These are phyloP conservation scores for Morone saxatilis DNA, from an alignment of 2,113 vertebrate species.

Conservation along the genomic window DNA sequence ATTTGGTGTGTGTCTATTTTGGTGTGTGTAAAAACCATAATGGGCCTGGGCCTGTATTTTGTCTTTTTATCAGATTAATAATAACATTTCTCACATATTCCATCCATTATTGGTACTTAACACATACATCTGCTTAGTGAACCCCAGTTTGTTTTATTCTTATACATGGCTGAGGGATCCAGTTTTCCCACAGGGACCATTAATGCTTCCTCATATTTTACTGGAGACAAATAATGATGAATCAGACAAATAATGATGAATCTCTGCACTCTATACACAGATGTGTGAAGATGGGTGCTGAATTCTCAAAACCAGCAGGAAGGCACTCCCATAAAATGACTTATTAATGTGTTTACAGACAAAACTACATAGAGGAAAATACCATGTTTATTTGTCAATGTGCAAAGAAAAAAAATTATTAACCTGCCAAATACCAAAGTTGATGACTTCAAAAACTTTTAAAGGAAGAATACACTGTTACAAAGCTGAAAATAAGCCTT, in stretches of 20 bases:
- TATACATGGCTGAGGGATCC: neutral
- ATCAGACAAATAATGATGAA: neutral
- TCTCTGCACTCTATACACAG: neutral
- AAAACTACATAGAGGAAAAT: neutral
- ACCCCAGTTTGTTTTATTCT: neutral
- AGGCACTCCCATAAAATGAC: neutral
- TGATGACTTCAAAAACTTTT: neutral
- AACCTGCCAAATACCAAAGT: too few relatives aligned
- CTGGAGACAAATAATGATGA: neutral
- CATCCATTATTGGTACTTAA: neutral
- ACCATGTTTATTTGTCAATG: neutral
- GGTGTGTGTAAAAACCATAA: neutral
- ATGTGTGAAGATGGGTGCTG: neutral
- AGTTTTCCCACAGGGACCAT: neutral
- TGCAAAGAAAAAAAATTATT: neutral
- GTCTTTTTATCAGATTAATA: neutral
- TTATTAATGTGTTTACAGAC: neutral
- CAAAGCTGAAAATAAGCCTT: too few relatives aligned
- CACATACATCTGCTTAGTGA: neutral
- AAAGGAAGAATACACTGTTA: too few relatives aligned
- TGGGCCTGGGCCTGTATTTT: accelerated
- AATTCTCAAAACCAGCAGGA: neutral
- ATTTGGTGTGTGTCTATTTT: neutral
- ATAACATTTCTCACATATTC: neutral
- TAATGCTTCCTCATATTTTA: neutral